These are phyloP conservation scores for Notechis scutatus DNA, from an alignment of 2,113 vertebrate species.

Conservation along the genomic window DNA sequence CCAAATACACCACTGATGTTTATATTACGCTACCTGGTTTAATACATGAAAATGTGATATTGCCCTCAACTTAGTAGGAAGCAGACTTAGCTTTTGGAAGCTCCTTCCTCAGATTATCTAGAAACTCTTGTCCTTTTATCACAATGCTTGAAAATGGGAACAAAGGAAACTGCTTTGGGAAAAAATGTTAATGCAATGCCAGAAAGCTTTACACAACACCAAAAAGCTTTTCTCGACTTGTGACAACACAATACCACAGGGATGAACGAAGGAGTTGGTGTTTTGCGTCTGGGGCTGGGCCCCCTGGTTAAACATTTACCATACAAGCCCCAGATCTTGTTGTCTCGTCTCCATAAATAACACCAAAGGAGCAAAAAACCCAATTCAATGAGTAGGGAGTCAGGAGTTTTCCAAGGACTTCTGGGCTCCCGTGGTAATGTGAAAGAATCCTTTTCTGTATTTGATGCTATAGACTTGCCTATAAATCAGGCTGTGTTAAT, in stretches of 20 bases:
- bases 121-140: neutral
- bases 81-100: no score
- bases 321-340: slow-evolving; percentile 44
- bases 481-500: slow-evolving; percentile 39
- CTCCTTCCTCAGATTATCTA: neutral
- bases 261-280: neutral
- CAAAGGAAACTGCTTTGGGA: neutral
- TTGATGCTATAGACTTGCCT: slow-evolving; percentile 25
- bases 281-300: slow-evolving; percentile 12
- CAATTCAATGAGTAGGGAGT: slow-evolving; percentile 40
- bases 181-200: slow-evolving; percentile 14
- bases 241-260: neutral
- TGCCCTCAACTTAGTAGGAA: neutral
- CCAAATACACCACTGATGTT: neutral
- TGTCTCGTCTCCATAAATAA: slow-evolving; percentile 53
- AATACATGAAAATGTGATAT: neutral
- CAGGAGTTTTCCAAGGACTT: slow-evolving; percentile 40
- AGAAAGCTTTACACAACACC: neutral
- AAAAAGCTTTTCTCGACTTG: slow-evolving; percentile 13
- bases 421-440: slow-evolving; percentile 47
- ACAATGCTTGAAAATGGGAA: neutral
- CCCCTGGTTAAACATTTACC: slow-evolving; percentile 57
- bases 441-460: slow-evolving; percentile 43
- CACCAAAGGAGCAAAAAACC: slow-evolving; percentile 54
- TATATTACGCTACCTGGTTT: neutral